phyloP scores from a whole-genome alignment of 2,888 invertebrate genomes.

The Agrypnus murinus region DNA sequence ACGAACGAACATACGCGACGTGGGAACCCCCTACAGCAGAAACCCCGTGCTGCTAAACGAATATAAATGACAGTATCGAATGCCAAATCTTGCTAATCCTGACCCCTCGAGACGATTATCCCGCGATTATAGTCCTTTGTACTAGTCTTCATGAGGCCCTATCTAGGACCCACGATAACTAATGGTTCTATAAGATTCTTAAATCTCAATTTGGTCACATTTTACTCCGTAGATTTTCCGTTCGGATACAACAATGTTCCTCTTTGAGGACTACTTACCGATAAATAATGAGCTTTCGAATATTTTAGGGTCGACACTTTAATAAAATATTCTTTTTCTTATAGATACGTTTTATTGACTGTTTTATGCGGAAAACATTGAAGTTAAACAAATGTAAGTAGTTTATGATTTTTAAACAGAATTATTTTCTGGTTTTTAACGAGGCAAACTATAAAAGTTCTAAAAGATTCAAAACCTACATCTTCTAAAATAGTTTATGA shows the following conservation, averaged over 20 bases:
- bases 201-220: constrained; percentile 69
- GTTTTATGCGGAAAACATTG: too few relatives aligned
- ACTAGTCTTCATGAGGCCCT: constrained; percentile 55
- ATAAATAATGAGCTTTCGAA: constrained; percentile 38
- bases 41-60: constrained; percentile 63
- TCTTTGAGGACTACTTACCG: constrained; percentile 32
- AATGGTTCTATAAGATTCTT: constrained; percentile 68
- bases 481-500: too few relatives aligned
- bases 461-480: too few relatives aligned
- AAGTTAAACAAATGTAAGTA: too few relatives aligned
- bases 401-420: too few relatives aligned
- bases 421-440: too few relatives aligned
- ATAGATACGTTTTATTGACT: too few relatives aligned
- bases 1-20: constrained; percentile 56
- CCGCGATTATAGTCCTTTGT: constrained; percentile 67
- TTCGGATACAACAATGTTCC: constrained; percentile 26
- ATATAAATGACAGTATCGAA: constrained; percentile 70
- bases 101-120: constrained; percentile 65
- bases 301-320: constrained; percentile 20
- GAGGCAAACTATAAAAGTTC: too few relatives aligned
- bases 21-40: constrained; percentile 57
- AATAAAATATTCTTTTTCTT: not conserved
- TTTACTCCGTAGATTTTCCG: constrained; percentile 62
- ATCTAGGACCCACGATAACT: constrained; percentile 55
- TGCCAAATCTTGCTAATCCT: constrained; percentile 69